phyloP scores from a whole-genome alignment of 2,888 invertebrate species.

The Empis livida region DNA sequence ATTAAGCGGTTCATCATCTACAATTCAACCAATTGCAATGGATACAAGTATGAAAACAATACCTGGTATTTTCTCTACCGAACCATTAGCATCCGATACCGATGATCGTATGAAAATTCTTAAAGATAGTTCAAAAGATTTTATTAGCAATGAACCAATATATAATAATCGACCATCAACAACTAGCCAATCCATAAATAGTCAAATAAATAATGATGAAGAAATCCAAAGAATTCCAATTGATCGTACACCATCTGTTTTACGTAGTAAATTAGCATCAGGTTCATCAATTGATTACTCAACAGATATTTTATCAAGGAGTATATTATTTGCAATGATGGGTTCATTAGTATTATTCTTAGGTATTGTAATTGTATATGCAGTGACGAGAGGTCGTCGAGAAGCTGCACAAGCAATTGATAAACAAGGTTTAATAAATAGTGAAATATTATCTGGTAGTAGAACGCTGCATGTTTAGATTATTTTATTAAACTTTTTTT shows the following conservation, averaged over 20 bases:
- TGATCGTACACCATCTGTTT: constrained; percentile 13
- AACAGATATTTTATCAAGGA: constrained; percentile 13
- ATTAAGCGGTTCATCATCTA: constrained; percentile 19
- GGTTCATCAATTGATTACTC: constrained; percentile 8
- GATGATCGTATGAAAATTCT: constrained; percentile 21
- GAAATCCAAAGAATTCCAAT: constrained; percentile 7
- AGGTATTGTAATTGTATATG: constrained; percentile 16
- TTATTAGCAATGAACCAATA: constrained; percentile 14
- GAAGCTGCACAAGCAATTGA: constrained; percentile 16
- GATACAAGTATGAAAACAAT: constrained; percentile 16
- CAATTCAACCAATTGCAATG: constrained; percentile 20
- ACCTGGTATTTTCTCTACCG: constrained; percentile 16
- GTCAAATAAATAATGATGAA: constrained; percentile 7
- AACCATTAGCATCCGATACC: constrained; percentile 16
- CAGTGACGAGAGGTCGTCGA: constrained; percentile 16
- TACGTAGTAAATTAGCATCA: constrained; percentile 17
- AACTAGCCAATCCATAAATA: constrained; percentile 4
- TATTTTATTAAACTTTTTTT: too few relatives aligned
- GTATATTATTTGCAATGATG: constrained; percentile 16
- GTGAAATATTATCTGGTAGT: constrained; percentile 16
- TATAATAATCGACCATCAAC: constrained; percentile 10
- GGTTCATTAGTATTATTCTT: constrained; percentile 18
- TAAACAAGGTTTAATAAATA: constrained; percentile 19
- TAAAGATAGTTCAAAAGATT: constrained; percentile 24
- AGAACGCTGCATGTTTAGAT: constrained; percentile 23